These are phyloP conservation scores for Diachasmimorpha longicaudata DNA, from an alignment of 1,140 invertebrate genomes.

Conservation along the genomic window DNA sequence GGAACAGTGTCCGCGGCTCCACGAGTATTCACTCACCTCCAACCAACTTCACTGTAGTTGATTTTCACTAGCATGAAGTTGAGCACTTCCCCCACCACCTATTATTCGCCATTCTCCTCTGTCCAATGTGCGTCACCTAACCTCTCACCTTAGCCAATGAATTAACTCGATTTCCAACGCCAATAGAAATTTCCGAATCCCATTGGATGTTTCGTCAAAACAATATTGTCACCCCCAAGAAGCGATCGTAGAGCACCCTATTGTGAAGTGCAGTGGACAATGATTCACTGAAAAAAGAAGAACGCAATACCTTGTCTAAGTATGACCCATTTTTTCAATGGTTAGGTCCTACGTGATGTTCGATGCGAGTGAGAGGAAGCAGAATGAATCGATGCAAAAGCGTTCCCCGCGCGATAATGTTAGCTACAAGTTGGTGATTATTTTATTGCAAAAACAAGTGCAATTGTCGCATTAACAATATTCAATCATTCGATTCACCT, in stretches of 20 bases:
- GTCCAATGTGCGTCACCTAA: no score
- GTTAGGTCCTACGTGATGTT: background rate
- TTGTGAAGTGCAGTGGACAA: background rate
- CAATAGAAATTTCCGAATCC: background rate
- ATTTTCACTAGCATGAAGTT: background rate
- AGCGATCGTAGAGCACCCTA: background rate
- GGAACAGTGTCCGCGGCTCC: no score
- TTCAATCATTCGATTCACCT: background rate
- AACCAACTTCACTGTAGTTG: background rate
- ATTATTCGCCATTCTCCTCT: no score
- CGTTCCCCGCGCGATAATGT: conserved; percentile 21
- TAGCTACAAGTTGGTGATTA: background rate
- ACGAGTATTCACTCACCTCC: background rate
- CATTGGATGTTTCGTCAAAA: background rate
- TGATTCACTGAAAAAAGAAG: background rate
- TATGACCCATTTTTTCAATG: background rate
- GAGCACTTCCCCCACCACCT: no score
- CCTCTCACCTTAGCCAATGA: background rate
- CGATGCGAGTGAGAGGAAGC: background rate
- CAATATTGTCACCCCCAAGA: background rate
- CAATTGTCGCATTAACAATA: background rate
- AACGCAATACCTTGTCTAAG: background rate
- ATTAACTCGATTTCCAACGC: background rate
- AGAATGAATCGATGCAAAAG: conserved; percentile 19
- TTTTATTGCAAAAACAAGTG: background rate